Base-by-base conservation (phyloP, 2,888 invertebrate species). In the Leucania comma region DNA sequence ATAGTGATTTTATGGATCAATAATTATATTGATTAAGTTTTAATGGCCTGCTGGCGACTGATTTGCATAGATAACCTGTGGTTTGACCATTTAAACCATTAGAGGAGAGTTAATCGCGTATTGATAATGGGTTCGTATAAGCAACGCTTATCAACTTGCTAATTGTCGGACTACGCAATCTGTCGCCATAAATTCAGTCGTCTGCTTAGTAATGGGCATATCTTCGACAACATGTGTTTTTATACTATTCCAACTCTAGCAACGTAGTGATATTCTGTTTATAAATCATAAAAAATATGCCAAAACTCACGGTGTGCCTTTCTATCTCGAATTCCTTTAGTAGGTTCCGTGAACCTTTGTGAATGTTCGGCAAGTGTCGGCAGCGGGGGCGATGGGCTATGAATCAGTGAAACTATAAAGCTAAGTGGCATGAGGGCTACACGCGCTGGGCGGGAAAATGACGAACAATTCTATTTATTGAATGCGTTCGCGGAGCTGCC, bases 371-470 rank as follows among this genome's bases (percentile, higher is more conserved):
- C 35, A 54, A 46, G 12, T 22, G 17, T 68, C 80, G 69, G 61
- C 24, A 46, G 17, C 20, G 8, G 56, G 17, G 32, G 12, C 24
- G 35, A 12, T 32, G 32, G 50, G 59, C 77, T 56, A 42, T 81
- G 70, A 76, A 78, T 70, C 81, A 51, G 77, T n/a, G 59, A 48
- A 51, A 54, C 54, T 35, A 61, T 78, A 70, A 62, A 66, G 65
- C 17, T 62, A 76, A 75, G 69, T 80, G 68, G 32, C 60, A 22
- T 17, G 22, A 58, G 74, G 51, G 53, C 26, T 20, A 62, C 76
- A 59, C 54, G 81, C 77, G 51, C 22, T 26, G 63, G 75, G 75
- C 80, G 75, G 80, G 56, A 64, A 60, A 64, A 50, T 76, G 74
- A 75, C 56, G 59, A 59, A 48, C 46, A 20, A 62, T 75, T 63